Percentiles rank a stretch among this genome's conserved stretches.
These are phyloP conservation scores for Drosophila prostipennis DNA, from an alignment of 2,888 invertebrate species.

Conservation along the genomic window DNA sequence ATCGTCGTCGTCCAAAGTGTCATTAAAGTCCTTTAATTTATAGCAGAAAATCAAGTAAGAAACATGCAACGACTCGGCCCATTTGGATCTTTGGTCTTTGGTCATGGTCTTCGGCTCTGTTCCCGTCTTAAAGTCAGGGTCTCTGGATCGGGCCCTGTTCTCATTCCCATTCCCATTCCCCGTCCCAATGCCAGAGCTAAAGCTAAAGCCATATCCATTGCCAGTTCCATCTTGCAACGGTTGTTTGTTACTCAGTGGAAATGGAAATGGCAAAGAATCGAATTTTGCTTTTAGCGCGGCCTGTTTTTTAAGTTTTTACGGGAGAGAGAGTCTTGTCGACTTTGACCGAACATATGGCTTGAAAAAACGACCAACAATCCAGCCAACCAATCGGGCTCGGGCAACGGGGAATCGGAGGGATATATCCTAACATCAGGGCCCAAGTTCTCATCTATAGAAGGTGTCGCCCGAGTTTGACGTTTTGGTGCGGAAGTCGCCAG, in stretches of 20 bases:
- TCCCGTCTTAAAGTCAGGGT: conserved; percentile 19
- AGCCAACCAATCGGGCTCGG: neutral
- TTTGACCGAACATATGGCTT: conserved; percentile 73
- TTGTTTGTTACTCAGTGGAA: conserved; percentile 77
- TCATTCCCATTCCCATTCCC: conserved; percentile 17
- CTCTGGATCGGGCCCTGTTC: conserved; percentile 34
- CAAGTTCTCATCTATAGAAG: conserved; percentile 45
- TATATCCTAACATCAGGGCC: conserved; percentile 40
- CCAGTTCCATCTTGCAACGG: conserved; percentile 59
- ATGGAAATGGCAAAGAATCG: conserved; percentile 72
- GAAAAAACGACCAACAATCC: conserved; percentile 32
- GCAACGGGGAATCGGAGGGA: neutral
- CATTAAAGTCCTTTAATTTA: conserved; percentile 80
- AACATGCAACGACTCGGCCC: conserved; percentile 77
- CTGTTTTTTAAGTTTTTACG: conserved; percentile 70
- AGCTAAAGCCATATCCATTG: conserved; percentile 22
- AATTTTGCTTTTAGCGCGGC: conserved; percentile 80
- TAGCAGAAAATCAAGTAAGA: conserved; percentile 79
- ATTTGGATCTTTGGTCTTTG: conserved; percentile 45
- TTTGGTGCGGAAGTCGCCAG: conserved; percentile 68
- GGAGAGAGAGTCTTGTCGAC: conserved; percentile 63
- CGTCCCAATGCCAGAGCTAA: conserved; percentile 4
- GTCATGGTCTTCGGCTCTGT: conserved; percentile 46
- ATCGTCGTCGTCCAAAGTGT: conserved; percentile 78
- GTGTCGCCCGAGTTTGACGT: conserved; percentile 60